Evolutionary conservation across 2,888 invertebrate genomes (phyloP).

Genomic region (Pachymerium ferrugineum): DNA sequence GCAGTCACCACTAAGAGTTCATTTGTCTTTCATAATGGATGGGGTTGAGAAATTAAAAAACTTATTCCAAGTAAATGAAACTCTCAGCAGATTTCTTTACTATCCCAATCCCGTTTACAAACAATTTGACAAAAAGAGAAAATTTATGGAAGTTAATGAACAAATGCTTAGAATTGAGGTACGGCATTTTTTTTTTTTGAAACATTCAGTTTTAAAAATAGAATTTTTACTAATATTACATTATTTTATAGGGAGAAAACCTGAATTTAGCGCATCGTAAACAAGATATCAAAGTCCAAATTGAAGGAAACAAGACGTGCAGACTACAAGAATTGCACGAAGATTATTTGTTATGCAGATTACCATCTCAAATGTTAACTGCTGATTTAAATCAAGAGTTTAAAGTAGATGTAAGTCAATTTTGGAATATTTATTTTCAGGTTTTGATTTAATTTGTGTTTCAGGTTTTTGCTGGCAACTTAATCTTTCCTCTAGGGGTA

Average conservation of each 20-base stretch:
- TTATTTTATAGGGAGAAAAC: constrained; percentile 36
- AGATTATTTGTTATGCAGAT: constrained; percentile 29
- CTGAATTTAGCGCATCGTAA: constrained; percentile 36
- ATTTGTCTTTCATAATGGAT: constrained; percentile 45
- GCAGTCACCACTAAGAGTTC: constrained; percentile 38
- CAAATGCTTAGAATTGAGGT: background rate
- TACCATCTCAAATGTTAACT: background rate
- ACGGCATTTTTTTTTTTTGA: background rate
- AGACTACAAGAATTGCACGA: constrained; percentile 35
- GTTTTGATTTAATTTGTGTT: background rate
- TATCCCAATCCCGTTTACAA: constrained; percentile 43
- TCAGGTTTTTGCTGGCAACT: constrained; percentile 29
- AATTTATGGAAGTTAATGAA: background rate
- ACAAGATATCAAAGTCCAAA: constrained; percentile 35
- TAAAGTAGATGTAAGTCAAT: background rate
- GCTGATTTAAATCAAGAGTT: background rate
- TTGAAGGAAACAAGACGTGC: constrained; percentile 35
- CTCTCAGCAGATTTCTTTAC: constrained; percentile 42
- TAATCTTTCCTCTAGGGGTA: too few relatives aligned
- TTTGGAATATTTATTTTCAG: background rate
- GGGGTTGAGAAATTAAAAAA: constrained; percentile 41
- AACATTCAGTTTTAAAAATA: background rate
- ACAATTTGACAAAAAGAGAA: constrained; percentile 39
- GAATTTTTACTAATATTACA: background rate
- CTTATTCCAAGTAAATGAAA: constrained; percentile 37